phyloP scores from a whole-genome alignment of 2,888 invertebrate species.

The Aelia acuminata region DNA sequence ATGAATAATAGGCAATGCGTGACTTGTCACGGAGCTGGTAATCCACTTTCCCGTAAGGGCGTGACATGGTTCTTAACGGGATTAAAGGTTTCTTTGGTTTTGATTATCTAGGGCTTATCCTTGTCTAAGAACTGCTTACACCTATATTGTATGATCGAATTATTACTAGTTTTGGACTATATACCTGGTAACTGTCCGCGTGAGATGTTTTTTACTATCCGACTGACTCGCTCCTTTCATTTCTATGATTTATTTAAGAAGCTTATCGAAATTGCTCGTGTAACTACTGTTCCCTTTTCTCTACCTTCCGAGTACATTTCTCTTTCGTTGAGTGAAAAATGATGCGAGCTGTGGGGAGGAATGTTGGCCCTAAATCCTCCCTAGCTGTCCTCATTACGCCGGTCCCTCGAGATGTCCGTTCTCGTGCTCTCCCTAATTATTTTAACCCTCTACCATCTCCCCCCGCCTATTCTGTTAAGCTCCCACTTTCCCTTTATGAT shows the following conservation, averaged over 20 bases:
- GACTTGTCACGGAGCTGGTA: background rate
- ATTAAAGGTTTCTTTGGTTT: too few relatives aligned
- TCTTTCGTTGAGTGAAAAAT: constrained; percentile 4
- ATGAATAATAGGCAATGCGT: background rate
- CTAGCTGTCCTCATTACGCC: constrained; percentile 21
- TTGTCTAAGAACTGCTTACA: too few relatives aligned
- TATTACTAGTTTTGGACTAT: too few relatives aligned
- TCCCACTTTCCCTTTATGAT: constrained; percentile 16
- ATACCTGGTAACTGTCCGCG: too few relatives aligned
- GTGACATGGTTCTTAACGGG: too few relatives aligned
- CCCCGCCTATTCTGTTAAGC: constrained; percentile 30
- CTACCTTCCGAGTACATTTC: background rate
- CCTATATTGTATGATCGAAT: too few relatives aligned
- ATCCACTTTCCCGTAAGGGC: too few relatives aligned
- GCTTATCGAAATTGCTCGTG: background rate
- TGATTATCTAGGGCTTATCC: too few relatives aligned
- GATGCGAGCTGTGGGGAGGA: background rate
- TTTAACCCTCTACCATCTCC: background rate
- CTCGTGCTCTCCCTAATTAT: background rate
- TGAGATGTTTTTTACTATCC: background rate
- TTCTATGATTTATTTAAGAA: background rate
- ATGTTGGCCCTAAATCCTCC: background rate
- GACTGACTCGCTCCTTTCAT: background rate
- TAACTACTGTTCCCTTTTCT: background rate
- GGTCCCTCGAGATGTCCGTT: constrained; percentile 13